Conservation (phyloP, 2,113 vertebrate species). For the Rutilus rutilus region DNA sequence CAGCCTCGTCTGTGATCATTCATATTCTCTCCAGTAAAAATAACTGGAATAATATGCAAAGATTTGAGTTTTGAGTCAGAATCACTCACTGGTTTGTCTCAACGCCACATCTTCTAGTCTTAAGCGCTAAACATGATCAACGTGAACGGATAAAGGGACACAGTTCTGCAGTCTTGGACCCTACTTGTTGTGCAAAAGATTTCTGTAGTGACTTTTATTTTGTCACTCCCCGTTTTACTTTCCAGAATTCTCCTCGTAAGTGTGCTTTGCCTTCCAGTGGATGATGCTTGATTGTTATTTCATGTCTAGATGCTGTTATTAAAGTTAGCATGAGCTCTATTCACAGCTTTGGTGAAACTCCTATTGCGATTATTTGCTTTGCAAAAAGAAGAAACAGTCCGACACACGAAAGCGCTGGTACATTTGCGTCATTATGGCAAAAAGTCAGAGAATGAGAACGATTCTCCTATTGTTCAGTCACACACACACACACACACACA, state of each 20-base stretch:
- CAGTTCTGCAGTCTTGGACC: slow-evolving; percentile 33
- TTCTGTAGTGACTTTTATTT: not conserved
- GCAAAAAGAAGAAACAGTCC: not conserved
- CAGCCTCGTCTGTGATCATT: not conserved
- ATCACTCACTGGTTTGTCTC: not conserved
- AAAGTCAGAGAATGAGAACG: not conserved
- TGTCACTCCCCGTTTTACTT: not conserved
- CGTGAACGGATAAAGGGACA: not conserved
- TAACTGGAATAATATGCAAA: not conserved
- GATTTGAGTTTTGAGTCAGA: not conserved
- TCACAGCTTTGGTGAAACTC: slow-evolving; percentile 21
- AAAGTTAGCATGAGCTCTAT: not conserved
- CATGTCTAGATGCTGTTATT: not conserved
- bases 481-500: not conserved
- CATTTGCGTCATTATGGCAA: not conserved
- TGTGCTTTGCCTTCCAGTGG: not conserved
- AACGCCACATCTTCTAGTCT: not conserved
- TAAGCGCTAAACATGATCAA: not conserved
- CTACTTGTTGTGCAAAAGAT: slow-evolving; percentile 9
- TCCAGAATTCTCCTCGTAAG: slow-evolving; percentile 26
- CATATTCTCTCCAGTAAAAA: not conserved
- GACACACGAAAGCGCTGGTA: not conserved
- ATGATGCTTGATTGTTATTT: not conserved
- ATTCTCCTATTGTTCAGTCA: not conserved
- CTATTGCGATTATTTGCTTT: not conserved